phyloP scores from a whole-genome alignment of 2,797 vertebrate species.

The Cynopterus sphinx region DNA sequence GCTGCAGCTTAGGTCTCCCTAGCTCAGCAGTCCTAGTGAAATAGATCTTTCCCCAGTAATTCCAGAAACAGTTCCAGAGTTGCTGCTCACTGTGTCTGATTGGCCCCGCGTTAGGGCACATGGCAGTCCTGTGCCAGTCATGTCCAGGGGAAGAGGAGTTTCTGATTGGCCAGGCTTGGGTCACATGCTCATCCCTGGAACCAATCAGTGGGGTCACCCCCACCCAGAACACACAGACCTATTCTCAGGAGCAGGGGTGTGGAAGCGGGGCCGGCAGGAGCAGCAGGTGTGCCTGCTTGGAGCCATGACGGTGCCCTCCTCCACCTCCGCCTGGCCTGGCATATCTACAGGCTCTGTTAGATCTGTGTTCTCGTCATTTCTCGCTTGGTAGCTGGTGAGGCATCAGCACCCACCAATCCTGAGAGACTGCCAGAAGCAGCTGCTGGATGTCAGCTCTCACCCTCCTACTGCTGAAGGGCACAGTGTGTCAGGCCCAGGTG shows the following conservation, averaged over 20 bases:
- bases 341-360: background rate
- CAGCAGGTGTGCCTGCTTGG: background rate
- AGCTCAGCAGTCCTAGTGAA: background rate
- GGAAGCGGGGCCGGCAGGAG: background rate
- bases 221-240: background rate
- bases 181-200: background rate
- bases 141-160: background rate
- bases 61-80: background rate
- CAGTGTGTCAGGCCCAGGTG: background rate
- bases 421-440: background rate
- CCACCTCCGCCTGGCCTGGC: background rate
- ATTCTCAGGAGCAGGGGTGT: background rate
- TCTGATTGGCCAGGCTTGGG: background rate
- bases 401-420: background rate
- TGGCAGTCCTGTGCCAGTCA: background rate
- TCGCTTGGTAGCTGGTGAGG: background rate
- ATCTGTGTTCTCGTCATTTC: background rate
- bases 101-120: background rate
- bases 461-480: background rate
- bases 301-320: rapidly evolving
- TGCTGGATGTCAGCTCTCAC: background rate
- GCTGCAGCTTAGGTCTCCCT: background rate
- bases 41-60: background rate
- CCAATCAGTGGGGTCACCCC: background rate
- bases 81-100: background rate